Percentiles rank a stretch among this genome's conserved stretches.
Conservation (phyloP, 2,888 invertebrate genomes). For the Andrena haemorrhoa region DNA sequence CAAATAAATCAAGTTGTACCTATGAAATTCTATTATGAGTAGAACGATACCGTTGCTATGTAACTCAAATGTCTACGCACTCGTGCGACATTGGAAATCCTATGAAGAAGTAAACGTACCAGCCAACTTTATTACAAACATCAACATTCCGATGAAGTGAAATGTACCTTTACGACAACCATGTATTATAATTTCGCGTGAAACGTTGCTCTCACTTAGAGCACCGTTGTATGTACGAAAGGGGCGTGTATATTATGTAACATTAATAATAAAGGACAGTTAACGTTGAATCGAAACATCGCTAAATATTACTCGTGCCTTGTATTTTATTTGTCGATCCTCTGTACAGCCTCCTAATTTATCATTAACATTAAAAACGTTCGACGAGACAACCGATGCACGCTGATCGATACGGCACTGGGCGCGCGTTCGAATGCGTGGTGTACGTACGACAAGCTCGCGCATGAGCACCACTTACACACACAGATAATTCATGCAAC, state of each 20-base stretch:
- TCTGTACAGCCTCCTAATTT: background rate
- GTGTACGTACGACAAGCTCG: too few species aligned
- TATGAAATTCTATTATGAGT: background rate
- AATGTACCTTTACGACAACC: background rate
- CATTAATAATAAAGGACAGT: slow-evolving; percentile 28
- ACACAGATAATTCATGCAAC: background rate
- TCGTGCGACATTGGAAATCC: background rate
- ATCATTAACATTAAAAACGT: background rate
- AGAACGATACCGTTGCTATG: background rate
- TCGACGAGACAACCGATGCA: background rate
- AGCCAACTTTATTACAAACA: background rate
- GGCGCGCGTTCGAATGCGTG: background rate
- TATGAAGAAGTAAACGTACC: background rate
- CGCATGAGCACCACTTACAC: background rate
- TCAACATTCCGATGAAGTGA: slow-evolving; percentile 5
- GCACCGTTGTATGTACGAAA: background rate
- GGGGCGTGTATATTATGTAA: slow-evolving; percentile 8
- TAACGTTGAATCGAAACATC: slow-evolving; percentile 6
- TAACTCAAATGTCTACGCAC: background rate
- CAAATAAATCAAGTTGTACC: slow-evolving; percentile 5
- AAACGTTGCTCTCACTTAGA: background rate
- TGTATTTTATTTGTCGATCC: background rate
- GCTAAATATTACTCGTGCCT: background rate
- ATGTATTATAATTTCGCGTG: slow-evolving; percentile 2
- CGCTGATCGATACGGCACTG: background rate